Base-by-base conservation (phyloP, 2,113 vertebrate species). In the Psittacula cyanocephala region DNA sequence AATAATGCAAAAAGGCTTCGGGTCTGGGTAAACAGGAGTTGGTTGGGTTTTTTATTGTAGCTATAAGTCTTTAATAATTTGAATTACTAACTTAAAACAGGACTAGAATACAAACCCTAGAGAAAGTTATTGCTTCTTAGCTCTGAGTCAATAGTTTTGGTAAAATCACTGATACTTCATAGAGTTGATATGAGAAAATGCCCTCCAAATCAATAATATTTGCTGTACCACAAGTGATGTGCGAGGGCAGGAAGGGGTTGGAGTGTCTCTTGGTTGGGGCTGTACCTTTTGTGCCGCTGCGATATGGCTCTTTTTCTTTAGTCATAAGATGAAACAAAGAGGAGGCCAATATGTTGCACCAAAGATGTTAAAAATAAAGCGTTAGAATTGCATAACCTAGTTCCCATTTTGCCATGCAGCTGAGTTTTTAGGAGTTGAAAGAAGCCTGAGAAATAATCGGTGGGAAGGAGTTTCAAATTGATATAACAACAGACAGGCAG, bases 331-430 rank as follows among this genome's bases (percentile, higher is more conserved):
- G 81, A 93, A 97, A 95, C 95, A 93, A 93, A 93, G 93, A 91
- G 92, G 81, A 96, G 94, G 92, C 88, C 96, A 85, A 86, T 87
- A 55, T 93, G 92, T 93, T 95, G 93, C 95, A 92, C 93, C 81
- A 78, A 78, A 86, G 91, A 95, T 86, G 95, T 96, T 97, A 96
- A 97, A 96, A 96, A 96, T 96, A 95, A 97, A 96, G 86, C 62
- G 62, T 81, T 92, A 86, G 92, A 86, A 91, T 94, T 77, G 7
- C 88, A 96, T 95, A 97, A 96, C 95, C 96, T 67, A 92, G 88
- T 96, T 96, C 95, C 50, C 64, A 0, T 89, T 95, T 92, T 52
- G 62, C 94, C 3, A 0, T 52, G 81, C 86, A 47, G 84, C 91
- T 49, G 86, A 94, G 93, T 86, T 93, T 96, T 93, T n/a, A 72